Evolutionary conservation across 2,113 vertebrate genomes (phyloP), one percentile per base, ranked within the genome.

Genomic region (Noctilio leporinus): DNA sequence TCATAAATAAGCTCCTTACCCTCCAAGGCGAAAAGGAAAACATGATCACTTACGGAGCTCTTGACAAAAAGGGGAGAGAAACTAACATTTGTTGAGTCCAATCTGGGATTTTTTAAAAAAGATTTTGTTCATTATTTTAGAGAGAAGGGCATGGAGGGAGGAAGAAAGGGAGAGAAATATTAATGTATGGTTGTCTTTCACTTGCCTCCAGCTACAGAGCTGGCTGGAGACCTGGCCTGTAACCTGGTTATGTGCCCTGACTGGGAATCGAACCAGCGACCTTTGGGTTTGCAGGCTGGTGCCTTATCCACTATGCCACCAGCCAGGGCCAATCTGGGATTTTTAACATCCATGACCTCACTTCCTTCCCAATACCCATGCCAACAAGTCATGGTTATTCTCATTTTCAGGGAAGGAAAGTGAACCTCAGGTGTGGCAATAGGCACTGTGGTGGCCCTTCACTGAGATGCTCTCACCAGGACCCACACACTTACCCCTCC

Each of bases 1-100:
- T 30, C 47, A 8, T 84, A 55, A 86, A 8, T 84, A 55, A 86
- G 80, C 15, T 83, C 49, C 83, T 82, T 65, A 40, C 33, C 14
- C 78, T 64, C 90, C 62, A 91, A 96, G 20, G 84, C 19, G 35
- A 95, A 94, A 93, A 72, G 20, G 81, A 70, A 90, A 92, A 84
- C n/a, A 14, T 15, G 67, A 73, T 89, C 55, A 49, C 15, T 72
- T 35, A 69, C 0, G 9, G 38, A 91, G 26, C 1, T 70, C 80
- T 72, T 47, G 3, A 53, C 10, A 38, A 38, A 80, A 95, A 94
- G 51, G 28, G 24, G 51, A 51, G 59, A 70, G 57, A 94, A 80
- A 53, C 38, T 47, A 65, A 72, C 2, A 7, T 69, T 40, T 65
- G 45, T 57, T 59, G 53, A 83, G n/a, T 59, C 35, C 12, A 69